phyloP scores from a whole-genome alignment of 2,888 invertebrate species.

The Coelogynopora nodosa region DNA sequence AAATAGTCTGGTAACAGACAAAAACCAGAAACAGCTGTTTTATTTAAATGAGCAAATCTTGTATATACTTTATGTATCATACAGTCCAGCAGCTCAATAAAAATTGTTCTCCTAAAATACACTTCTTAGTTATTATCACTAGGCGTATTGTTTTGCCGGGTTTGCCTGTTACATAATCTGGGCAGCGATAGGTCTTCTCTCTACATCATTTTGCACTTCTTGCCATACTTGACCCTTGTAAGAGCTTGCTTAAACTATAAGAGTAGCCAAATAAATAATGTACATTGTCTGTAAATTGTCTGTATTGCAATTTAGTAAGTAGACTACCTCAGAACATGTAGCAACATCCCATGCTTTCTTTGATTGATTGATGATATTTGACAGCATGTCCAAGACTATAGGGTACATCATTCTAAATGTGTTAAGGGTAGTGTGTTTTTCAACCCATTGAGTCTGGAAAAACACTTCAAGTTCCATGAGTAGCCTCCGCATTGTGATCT shows the following conservation, averaged over 20 bases:
- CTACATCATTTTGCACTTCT: background rate
- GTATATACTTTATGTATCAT: background rate
- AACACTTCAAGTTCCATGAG: background rate
- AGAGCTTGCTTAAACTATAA: background rate
- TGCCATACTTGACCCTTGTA: conserved; percentile 12
- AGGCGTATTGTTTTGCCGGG: background rate
- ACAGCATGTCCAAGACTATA: background rate
- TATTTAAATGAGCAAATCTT: background rate
- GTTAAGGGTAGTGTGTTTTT: background rate
- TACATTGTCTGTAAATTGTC: conserved; percentile 7
- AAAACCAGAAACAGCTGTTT: background rate
- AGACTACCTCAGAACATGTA: background rate
- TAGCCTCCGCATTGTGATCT: background rate
- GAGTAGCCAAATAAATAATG: conserved; percentile 7
- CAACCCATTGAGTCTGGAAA: background rate
- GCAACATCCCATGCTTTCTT: background rate
- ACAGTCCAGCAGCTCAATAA: background rate
- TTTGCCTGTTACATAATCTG: conserved; percentile 20
- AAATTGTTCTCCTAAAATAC: background rate
- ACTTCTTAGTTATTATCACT: background rate
- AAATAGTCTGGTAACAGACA: conserved; percentile 10
- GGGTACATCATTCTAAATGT: background rate
- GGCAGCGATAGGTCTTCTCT: background rate
- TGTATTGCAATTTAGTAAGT: background rate
- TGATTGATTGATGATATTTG: background rate